phyloP scores from a whole-genome alignment of 2,888 invertebrate species.

The Oasisia sp. region DNA sequence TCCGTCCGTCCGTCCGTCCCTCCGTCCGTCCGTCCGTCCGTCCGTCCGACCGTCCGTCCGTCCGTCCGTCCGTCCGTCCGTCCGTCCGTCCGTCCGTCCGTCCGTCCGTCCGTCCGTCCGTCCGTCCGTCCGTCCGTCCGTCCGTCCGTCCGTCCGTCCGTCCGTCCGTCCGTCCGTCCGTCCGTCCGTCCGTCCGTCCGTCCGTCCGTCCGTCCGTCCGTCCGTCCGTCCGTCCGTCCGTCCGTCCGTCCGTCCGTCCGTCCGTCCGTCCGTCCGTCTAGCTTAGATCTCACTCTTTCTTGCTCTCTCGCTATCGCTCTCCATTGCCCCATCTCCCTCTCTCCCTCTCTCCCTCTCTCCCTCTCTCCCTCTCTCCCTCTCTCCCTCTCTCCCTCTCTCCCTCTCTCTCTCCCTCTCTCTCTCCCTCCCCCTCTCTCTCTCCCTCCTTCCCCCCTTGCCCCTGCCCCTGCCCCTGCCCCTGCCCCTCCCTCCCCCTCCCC shows the following conservation, averaged over 20 bases:
- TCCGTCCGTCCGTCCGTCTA: background rate
- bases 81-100: background rate
- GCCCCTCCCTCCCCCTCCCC: too few relatives aligned
- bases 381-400: slow-evolving; percentile 32
- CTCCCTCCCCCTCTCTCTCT: too few relatives aligned
- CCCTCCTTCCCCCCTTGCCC: too few relatives aligned
- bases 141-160: too few relatives aligned
- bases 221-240: background rate
- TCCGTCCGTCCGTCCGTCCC: background rate
- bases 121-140: too few relatives aligned
- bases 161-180: too few relatives aligned
- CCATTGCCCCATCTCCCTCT: too few relatives aligned
- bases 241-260: background rate
- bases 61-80: background rate
- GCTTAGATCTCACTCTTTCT: slow-evolving; percentile 31
- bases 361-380: slow-evolving; percentile 33
- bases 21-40: background rate
- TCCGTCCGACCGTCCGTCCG: background rate
- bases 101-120: background rate
- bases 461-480: too few relatives aligned
- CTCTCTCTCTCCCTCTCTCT: background rate
- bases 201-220: background rate
- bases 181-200: too few relatives aligned
- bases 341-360: slow-evolving; percentile 34
- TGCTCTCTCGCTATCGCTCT: slow-evolving; percentile 31